phyloP scores from a whole-genome alignment of 2,113 vertebrate genomes.

The Mastomys coucha region DNA sequence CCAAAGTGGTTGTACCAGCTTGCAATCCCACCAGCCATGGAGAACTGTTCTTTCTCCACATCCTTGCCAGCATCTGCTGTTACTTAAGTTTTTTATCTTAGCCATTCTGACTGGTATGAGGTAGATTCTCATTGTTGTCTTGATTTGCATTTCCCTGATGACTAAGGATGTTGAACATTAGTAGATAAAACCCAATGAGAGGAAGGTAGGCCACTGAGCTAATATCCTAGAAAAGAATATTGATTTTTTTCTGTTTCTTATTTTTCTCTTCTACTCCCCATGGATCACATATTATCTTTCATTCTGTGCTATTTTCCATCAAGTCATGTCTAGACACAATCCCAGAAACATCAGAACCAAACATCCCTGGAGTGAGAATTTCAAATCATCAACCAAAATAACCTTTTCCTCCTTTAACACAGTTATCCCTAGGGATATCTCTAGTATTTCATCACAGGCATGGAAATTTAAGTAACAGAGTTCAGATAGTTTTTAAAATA shows the following conservation, averaged over 20 bases:
- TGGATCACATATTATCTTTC: neutral
- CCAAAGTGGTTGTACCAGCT: no score
- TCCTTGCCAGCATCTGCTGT: no score
- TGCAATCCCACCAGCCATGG: no score
- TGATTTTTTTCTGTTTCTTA: neutral
- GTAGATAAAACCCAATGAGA: neutral
- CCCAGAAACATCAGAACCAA: neutral
- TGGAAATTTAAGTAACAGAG: neutral
- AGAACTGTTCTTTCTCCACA: no score
- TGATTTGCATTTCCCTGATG: no score
- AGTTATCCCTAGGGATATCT: neutral
- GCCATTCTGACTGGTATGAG: no score
- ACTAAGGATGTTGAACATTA: no score
- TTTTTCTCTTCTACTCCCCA: no score
- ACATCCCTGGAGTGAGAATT: neutral
- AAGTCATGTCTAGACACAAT: accelerated
- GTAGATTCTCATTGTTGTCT: no score
- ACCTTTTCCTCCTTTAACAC: neutral
- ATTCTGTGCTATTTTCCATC: neutral
- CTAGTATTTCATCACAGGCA: neutral
- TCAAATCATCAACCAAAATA: neutral
- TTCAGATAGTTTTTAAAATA: neutral
- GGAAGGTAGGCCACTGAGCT: accelerated
- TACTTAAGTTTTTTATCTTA: no score
- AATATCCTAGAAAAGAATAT: neutral